Evolutionary conservation across 2,888 invertebrate genomes (phyloP).

Genomic region (Pantelozetes paolii): DNA sequence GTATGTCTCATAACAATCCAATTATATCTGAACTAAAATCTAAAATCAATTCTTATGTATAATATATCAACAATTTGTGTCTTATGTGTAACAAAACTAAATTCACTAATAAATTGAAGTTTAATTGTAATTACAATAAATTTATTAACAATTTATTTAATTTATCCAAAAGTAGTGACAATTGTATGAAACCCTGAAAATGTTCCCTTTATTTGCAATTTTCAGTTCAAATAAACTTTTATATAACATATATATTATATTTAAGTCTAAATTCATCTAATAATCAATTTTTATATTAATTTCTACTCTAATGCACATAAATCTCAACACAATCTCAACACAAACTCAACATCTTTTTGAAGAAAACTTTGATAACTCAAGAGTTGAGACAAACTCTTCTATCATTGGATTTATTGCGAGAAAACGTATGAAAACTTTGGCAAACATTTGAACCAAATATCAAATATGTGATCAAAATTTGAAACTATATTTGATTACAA

Average conservation of each 20-base stretch:
- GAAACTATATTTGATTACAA: slow-evolving; percentile 34
- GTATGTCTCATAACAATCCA: slow-evolving; percentile 27
- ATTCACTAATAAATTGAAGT: not conserved
- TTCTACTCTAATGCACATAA: not conserved
- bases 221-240: not conserved
- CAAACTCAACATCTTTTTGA: not conserved
- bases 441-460: not conserved
- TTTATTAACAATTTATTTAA: not conserved
- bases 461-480: not conserved
- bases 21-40: not conserved
- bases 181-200: slow-evolving; percentile 29
- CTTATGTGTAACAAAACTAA: not conserved
- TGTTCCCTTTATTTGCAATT: not conserved
- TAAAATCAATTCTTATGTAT: not conserved
- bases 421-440: not conserved
- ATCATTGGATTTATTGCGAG: not conserved
- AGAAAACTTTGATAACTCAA: not conserved
- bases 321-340: not conserved
- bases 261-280: not conserved
- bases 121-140: slow-evolving; percentile 8
- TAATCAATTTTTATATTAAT: not conserved
- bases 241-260: not conserved
- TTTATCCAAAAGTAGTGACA: slow-evolving; percentile 8
- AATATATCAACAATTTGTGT: slow-evolving; percentile 16
- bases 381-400: not conserved